Percentiles rank a stretch among this genome's conserved stretches.
Evolutionary conservation across 1,140 invertebrate genomes (phyloP).

Genomic region (Trachelipus rathkii): DNA sequence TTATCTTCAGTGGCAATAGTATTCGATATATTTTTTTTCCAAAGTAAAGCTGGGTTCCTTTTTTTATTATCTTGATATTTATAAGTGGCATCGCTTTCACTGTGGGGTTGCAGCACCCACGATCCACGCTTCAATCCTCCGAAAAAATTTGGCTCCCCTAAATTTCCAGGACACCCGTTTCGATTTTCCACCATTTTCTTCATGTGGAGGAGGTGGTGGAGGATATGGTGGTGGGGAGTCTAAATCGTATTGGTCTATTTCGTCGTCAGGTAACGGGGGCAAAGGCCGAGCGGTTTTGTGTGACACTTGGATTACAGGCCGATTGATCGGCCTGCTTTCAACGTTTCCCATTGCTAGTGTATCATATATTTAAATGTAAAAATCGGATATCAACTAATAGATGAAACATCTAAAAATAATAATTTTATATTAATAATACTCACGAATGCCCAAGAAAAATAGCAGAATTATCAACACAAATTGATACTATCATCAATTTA

Average conservation of each 20-base stretch:
- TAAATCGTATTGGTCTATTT: neutral
- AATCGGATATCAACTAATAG: neutral
- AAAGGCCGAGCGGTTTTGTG: neutral
- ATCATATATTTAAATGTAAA: neutral
- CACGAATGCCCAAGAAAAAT: too few relatives aligned
- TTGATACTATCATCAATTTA: too few relatives aligned
- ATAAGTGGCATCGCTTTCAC: neutral
- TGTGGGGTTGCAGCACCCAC: neutral
- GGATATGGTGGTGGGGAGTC: neutral
- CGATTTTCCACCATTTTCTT: neutral
- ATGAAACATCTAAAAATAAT: too few relatives aligned
- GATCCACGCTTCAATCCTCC: neutral
- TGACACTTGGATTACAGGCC: neutral
- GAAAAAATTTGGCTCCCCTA: neutral
- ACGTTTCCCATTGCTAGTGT: neutral
- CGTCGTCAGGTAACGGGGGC: neutral
- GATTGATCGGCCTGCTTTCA: neutral
- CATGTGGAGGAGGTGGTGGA: neutral
- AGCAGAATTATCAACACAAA: too few relatives aligned
- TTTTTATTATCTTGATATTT: neutral
- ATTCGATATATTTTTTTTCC: neutral
- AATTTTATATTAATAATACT: too few relatives aligned
- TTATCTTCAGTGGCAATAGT: conserved; percentile 2
- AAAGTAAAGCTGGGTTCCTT: neutral
- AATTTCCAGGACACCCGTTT: neutral